phyloP scores from a whole-genome alignment of 2,113 vertebrate species.

The Procavia capensis region DNA sequence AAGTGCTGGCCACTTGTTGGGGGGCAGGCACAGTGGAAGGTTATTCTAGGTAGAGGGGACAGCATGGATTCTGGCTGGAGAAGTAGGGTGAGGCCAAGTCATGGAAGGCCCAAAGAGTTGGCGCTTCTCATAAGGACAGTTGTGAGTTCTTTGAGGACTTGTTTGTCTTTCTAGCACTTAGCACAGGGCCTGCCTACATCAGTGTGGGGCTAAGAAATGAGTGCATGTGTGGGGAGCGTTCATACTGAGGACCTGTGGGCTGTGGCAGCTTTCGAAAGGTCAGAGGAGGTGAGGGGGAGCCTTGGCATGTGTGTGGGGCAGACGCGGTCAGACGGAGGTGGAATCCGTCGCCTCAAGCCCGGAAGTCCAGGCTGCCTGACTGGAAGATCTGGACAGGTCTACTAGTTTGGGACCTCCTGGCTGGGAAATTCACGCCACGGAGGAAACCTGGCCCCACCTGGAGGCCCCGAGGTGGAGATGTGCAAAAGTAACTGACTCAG shows the following conservation, averaged over 20 bases:
- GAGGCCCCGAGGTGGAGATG: neutral
- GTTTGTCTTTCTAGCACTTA: neutral
- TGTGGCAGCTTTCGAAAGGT: neutral
- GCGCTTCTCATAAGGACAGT: neutral
- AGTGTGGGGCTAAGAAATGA: neutral
- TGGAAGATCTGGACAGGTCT: neutral
- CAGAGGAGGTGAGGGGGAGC: neutral
- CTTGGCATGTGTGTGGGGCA: neutral
- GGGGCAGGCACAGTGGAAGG: rapidly evolving
- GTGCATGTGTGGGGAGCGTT: neutral
- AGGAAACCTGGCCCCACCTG: neutral
- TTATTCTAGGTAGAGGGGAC: neutral
- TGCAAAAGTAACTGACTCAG: constrained; percentile 27
- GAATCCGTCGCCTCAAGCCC: neutral
- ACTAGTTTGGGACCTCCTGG: no score
- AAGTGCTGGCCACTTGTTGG: neutral
- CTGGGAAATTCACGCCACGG: rapidly evolving
- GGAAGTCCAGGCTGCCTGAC: neutral
- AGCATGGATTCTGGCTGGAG: neutral
- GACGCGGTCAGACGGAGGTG: neutral
- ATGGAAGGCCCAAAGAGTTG: neutral
- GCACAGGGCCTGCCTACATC: neutral
- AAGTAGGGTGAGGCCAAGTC: rapidly evolving
- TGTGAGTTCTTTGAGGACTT: neutral
- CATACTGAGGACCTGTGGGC: neutral